Evolutionary conservation across 2,797 vertebrate genomes (phyloP).

Genomic region (Salarias fasciatus): DNA sequence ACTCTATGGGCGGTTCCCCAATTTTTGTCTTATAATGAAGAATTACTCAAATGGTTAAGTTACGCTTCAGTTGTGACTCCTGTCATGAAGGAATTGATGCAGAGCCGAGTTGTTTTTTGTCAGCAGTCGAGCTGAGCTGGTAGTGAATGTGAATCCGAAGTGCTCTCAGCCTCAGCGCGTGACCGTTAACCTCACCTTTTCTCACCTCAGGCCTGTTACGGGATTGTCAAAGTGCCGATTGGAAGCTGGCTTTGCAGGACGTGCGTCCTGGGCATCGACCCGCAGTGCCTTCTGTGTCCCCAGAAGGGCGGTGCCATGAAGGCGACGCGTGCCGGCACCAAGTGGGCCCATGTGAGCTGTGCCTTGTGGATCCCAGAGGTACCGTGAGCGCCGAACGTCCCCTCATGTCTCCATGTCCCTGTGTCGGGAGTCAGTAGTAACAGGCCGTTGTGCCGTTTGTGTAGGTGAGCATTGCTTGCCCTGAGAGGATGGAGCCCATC

Average conservation of each 20-base stretch:
- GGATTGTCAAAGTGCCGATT: conserved; percentile 96
- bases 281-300: conserved; percentile 96
- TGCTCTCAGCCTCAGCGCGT: too few species aligned
- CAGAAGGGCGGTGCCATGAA: conserved; percentile 98
- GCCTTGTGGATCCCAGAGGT: conserved; percentile 99
- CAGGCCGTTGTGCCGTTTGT: not conserved
- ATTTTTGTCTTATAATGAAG: too few species aligned
- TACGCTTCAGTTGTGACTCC: too few species aligned
- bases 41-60: too few species aligned
- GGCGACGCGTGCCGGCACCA: conserved; percentile 92
- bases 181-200: not conserved
- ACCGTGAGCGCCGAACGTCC: too few species aligned
- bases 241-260: conserved; percentile 98
- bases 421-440: too few species aligned
- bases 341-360: conserved; percentile 99
- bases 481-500: conserved; percentile 98
- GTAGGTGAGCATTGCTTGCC: conserved; percentile 98
- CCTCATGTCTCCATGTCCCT: not conserved
- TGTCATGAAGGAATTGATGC: too few species aligned
- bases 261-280: conserved; percentile 92
- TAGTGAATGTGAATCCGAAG: too few species aligned
- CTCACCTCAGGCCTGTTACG: conserved; percentile 91
- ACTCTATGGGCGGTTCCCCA: too few species aligned
- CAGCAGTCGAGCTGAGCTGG: too few species aligned
- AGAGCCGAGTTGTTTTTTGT: too few species aligned